These are phyloP conservation scores for Heliconius congener DNA, from an alignment of 1,140 invertebrate species.

Conservation along the genomic window DNA sequence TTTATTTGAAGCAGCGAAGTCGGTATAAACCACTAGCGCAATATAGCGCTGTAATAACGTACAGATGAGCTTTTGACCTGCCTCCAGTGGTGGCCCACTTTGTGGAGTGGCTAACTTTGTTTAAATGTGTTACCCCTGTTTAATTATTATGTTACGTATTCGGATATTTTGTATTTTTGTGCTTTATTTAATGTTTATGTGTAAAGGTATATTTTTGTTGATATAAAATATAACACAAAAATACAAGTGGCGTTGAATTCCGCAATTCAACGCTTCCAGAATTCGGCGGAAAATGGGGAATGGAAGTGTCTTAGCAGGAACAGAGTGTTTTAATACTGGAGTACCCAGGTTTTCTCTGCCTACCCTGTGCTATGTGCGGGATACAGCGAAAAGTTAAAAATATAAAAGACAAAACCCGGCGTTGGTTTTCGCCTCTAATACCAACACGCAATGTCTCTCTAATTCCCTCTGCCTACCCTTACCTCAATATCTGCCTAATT, in stretches of 20 bases:
- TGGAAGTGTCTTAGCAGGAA: too few relatives aligned
- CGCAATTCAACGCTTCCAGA: too few relatives aligned
- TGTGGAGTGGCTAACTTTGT: slow-evolving; percentile 4
- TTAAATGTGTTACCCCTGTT: background rate
- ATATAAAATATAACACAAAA: too few relatives aligned
- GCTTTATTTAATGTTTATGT: background rate
- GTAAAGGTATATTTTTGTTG: too few relatives aligned
- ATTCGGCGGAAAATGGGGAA: too few relatives aligned
- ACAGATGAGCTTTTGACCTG: slow-evolving; percentile 10
- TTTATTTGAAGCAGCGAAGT: background rate
- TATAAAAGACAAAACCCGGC: too few relatives aligned
- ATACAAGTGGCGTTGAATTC: too few relatives aligned
- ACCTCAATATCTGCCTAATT: too few relatives aligned
- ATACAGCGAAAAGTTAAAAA: background rate
- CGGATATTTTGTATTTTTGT: background rate
- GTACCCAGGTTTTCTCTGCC: background rate
- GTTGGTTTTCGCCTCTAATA: too few relatives aligned
- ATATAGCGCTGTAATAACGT: background rate
- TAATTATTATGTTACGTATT: background rate
- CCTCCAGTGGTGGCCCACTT: background rate
- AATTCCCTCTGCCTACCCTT: too few relatives aligned
- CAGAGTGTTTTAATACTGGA: background rate
- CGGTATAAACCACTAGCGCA: background rate
- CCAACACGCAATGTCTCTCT: too few relatives aligned
- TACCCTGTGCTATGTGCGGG: background rate